Evolutionary conservation across 1,140 invertebrate species (phyloP).

Genomic region (Batillaria attramentaria): DNA sequence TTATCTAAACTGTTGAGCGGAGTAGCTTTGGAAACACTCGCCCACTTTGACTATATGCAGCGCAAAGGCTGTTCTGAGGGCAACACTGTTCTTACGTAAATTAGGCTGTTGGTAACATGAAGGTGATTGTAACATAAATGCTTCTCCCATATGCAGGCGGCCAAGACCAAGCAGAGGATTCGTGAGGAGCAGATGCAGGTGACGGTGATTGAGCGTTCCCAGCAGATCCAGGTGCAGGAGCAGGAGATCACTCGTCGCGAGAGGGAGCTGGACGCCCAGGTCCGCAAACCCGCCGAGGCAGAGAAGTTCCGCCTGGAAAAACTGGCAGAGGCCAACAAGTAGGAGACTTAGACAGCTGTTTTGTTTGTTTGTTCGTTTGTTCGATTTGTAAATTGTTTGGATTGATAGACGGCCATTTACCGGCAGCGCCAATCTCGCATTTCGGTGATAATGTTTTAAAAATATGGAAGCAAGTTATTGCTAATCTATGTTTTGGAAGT

Average conservation of each 20-base stretch:
- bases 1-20: no score
- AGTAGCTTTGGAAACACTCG: no score
- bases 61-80: no score
- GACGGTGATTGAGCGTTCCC: slow-evolving; percentile 91
- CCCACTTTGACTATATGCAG: no score
- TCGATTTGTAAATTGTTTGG: no score
- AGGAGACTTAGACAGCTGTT: not conserved
- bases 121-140: no score
- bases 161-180: slow-evolving; percentile 95
- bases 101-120: not conserved
- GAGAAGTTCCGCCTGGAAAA: slow-evolving; percentile 95
- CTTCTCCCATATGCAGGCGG: slow-evolving; percentile 84
- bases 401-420: no score
- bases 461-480: no score
- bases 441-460: no score
- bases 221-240: slow-evolving; percentile 82
- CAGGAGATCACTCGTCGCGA: slow-evolving; percentile 71
- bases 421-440: no score
- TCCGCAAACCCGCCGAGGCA: slow-evolving; percentile 92
- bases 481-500: no score
- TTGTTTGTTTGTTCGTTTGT: slow-evolving; percentile 15
- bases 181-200: slow-evolving; percentile 98
- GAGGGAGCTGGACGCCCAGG: slow-evolving; percentile 88
- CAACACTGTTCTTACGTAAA: no score
- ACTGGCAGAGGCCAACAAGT: slow-evolving; percentile 89